Percentiles rank a stretch among this genome's conserved stretches.
phyloP scores from a whole-genome alignment of 2,797 vertebrate genomes.

The Sebastes dallii region DNA sequence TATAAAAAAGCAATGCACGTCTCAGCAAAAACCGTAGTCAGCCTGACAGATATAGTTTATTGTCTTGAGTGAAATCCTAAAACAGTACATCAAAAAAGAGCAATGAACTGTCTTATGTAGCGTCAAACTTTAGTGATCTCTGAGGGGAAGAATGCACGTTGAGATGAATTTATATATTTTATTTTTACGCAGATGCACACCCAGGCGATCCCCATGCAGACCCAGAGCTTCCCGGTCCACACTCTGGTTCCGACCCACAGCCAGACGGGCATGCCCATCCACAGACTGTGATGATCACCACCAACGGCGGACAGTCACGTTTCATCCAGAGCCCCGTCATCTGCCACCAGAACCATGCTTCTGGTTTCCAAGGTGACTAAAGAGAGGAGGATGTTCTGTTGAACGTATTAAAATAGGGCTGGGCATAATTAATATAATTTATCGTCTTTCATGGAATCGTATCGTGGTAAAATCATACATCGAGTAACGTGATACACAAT shows the following conservation, averaged over 20 bases:
- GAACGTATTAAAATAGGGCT: no score
- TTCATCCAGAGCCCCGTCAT: constrained; percentile 95
- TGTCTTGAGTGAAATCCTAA: background rate
- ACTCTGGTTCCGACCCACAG: constrained; percentile 80
- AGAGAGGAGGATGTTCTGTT: background rate
- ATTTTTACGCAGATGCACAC: constrained; percentile 70
- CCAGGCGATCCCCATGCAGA: constrained; percentile 76
- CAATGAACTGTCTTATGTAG: background rate
- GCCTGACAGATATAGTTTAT: constrained; percentile 6
- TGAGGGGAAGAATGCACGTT: background rate
- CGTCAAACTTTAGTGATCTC: background rate
- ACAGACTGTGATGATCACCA: constrained; percentile 94
- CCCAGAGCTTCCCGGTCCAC: constrained; percentile 79
- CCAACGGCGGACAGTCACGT: constrained; percentile 86
- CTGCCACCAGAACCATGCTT: constrained; percentile 89
- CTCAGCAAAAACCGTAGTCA: constrained; percentile 16
- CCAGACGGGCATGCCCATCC: constrained; percentile 84
- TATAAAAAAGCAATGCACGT: background rate
- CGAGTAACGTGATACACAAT: no score
- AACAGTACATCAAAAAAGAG: background rate
- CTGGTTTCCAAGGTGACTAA: constrained; percentile 90
- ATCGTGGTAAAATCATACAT: no score
- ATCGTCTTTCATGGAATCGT: no score
- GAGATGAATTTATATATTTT: background rate
- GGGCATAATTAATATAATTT: no score